Percentiles rank a stretch among this genome's conserved stretches.
Conservation (phyloP, 2,888 invertebrate species). For the Drosophila borealis region DNA sequence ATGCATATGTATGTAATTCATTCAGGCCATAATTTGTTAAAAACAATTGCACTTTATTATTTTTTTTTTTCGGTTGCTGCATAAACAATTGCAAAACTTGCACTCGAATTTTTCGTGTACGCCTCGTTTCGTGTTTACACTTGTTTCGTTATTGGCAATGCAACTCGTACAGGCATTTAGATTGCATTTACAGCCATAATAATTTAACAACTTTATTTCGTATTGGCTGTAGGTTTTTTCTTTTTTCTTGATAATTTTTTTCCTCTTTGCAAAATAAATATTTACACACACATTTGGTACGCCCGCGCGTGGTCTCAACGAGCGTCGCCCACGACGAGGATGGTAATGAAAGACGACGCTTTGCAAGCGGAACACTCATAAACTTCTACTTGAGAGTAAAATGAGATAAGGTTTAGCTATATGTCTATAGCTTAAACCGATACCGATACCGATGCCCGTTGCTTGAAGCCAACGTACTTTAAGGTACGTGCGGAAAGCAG, state of each 20-base stretch:
- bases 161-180: conserved; percentile 36
- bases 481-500: conserved; percentile 18
- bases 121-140: conserved; percentile 44
- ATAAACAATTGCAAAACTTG: conserved; percentile 70
- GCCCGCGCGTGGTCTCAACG: conserved; percentile 22
- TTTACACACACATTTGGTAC: conserved; percentile 45
- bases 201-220: conserved; percentile 61
- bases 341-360: conserved; percentile 31
- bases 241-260: neutral
- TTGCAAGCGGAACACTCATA: conserved; percentile 38
- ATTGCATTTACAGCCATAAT: conserved; percentile 42
- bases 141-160: conserved; percentile 29
- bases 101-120: conserved; percentile 28
- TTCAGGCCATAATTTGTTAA: conserved; percentile 55
- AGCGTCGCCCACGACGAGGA: conserved; percentile 53
- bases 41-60: conserved; percentile 56
- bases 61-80: conserved; percentile 43
- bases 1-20: conserved; percentile 15
- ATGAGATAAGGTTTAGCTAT: conserved; percentile 30
- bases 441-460: conserved; percentile 4
- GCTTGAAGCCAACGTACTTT: conserved; percentile 24
- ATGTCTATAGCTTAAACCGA: conserved; percentile 11
- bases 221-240: conserved; percentile 13
- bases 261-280: conserved; percentile 44
- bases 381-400: conserved; percentile 38